phyloP scores from a whole-genome alignment of 1,140 invertebrate genomes.

The Panulirus ornatus region DNA sequence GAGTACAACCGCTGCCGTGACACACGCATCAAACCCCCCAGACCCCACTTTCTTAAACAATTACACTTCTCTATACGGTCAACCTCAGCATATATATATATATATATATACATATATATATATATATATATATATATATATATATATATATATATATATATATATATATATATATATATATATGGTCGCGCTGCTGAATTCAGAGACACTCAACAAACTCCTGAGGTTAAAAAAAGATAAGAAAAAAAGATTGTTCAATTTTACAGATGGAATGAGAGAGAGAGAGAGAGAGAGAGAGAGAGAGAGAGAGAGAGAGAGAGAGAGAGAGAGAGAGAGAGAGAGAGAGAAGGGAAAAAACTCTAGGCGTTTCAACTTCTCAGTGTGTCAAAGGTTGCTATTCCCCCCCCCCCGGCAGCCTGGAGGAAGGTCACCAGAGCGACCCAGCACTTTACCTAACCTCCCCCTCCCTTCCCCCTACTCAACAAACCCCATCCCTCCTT shows the following conservation, averaged over 20 bases:
- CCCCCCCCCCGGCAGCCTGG: too few relatives aligned
- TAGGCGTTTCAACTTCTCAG: neutral
- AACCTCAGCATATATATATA: neutral
- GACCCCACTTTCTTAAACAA: neutral
- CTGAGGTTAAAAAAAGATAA: neutral
- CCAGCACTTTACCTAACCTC: neutral
- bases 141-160: neutral
- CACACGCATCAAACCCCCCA: too few relatives aligned
- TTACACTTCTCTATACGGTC: neutral
- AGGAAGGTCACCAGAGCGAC: too few relatives aligned
- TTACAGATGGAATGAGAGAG: neutral
- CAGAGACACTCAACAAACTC: neutral
- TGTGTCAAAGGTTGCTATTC: neutral
- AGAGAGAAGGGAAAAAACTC: neutral
- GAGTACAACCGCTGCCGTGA: too few relatives aligned
- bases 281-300: conserved; percentile 47
- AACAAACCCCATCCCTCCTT: too few relatives aligned
- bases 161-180: neutral
- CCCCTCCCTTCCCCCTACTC: neutral
- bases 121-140: conserved; percentile 18
- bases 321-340: conserved; percentile 29
- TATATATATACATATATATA: conserved; percentile 11
- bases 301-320: conserved; percentile 33
- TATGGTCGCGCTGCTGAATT: too few relatives aligned
- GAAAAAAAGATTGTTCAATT: neutral